Evolutionary conservation across 2,888 invertebrate genomes (phyloP).

Genomic region (Frankliniella intonsa): DNA sequence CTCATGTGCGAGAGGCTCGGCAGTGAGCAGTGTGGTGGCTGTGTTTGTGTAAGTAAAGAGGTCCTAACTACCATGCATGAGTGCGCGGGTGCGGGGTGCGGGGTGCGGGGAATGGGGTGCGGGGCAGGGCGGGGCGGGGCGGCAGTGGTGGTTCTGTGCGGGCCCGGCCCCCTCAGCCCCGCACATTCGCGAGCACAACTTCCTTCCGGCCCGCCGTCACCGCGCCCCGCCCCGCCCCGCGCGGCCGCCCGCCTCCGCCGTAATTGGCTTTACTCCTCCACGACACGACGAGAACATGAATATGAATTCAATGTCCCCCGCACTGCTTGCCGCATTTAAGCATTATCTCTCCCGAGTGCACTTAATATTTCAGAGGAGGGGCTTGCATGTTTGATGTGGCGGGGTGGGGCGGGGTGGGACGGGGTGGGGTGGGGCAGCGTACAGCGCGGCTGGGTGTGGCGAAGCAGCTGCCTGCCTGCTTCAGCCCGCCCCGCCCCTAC

Average conservation of each 20-base stretch:
- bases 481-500: no score
- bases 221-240: background rate
- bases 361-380: background rate
- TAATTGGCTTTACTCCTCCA: no score
- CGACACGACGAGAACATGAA: background rate
- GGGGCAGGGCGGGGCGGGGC: background rate
- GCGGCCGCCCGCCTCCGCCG: background rate
- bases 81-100: background rate
- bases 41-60: no score
- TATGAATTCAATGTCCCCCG: no score
- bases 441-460: no score
- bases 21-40: no score
- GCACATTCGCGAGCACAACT: background rate
- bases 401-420: no score
- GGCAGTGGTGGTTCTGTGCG: no score
- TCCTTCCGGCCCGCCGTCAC: background rate
- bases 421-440: no score
- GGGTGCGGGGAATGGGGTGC: background rate
- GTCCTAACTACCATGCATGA: background rate
- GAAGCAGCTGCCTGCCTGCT: no score
- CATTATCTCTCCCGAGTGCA: background rate
- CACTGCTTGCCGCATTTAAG: background rate
- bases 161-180: no score
- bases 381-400: constrained; percentile 4
- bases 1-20: no score